These are phyloP conservation scores for Drosophila meridionalis DNA, from an alignment of 2,888 invertebrate genomes.

Conservation along the genomic window DNA sequence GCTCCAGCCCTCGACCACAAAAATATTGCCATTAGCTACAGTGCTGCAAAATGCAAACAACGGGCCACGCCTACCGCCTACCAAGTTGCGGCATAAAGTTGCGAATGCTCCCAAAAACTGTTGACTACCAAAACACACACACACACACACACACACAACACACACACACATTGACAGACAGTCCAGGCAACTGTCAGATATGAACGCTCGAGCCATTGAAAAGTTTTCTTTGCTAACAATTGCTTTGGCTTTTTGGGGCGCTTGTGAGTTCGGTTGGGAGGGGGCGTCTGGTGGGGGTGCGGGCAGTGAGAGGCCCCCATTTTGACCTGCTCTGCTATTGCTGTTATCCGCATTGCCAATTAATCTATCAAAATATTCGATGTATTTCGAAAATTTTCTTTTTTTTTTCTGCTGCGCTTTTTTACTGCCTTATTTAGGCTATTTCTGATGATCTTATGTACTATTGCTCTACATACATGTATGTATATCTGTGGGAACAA, in stretches of 20 bases:
- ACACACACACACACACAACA: conserved; percentile 31
- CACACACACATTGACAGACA: conserved; percentile 17
- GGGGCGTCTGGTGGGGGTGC: too few species aligned
- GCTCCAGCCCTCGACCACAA: conserved; percentile 20
- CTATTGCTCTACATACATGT: not conserved
- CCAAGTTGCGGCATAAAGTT: conserved; percentile 71
- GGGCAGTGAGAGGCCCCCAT: not conserved
- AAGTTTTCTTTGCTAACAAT: conserved; percentile 62
- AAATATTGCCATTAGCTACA: conserved; percentile 65
- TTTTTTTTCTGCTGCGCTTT: conserved; percentile 8
- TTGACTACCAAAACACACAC: conserved; percentile 54
- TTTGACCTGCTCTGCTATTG: not conserved
- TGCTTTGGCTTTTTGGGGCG: conserved; percentile 11
- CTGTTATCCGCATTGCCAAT: conserved; percentile 55
- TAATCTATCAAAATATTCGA: conserved; percentile 46
- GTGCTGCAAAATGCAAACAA: conserved; percentile 60
- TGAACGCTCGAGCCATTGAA: conserved; percentile 58
- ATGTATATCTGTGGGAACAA: not conserved
- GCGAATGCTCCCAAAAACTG: conserved; percentile 50
- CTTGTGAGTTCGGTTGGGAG: not conserved
- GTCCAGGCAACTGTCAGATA: conserved; percentile 48
- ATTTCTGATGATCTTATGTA: too few species aligned
- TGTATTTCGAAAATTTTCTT: conserved; percentile 26
- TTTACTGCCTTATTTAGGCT: not conserved
- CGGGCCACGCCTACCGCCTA: conserved; percentile 43